A percentile compares a stretch with the other conserved stretches of the same genome.
phyloP scores from a whole-genome alignment of 1,140 invertebrate species.

The Drosophila nikananu region DNA sequence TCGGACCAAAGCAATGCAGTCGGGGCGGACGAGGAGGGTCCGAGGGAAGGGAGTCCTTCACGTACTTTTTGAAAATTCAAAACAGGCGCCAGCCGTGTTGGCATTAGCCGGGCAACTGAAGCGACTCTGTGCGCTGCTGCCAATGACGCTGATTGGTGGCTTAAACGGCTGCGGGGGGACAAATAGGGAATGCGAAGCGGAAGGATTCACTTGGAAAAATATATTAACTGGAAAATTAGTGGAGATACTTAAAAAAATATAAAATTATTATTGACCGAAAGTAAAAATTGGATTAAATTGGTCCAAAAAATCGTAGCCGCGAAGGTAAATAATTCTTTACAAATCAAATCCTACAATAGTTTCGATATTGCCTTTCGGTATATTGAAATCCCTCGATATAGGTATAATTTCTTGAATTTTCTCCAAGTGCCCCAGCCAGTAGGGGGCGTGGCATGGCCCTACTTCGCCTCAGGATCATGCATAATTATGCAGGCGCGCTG shows the following conservation, averaged over 20 bases:
- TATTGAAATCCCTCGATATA: too few species aligned
- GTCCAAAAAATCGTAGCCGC: too few species aligned
- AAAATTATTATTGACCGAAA: neutral
- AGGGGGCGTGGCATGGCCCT: constrained; percentile 18
- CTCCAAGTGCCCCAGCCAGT: neutral
- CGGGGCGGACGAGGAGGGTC: neutral
- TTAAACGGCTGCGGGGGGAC: constrained; percentile 55
- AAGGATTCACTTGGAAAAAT: constrained; percentile 17
- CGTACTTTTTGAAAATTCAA: constrained; percentile 84
- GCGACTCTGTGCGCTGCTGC: constrained; percentile 51
- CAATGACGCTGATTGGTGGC: constrained; percentile 80
- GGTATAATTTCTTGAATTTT: neutral
- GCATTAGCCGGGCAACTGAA: constrained; percentile 65
- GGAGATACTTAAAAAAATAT: too few species aligned
- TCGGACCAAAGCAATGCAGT: constrained; percentile 55
- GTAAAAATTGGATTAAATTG: too few species aligned
- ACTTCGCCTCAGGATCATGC: constrained; percentile 62
- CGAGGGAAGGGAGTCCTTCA: constrained; percentile 48
- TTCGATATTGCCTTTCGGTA: neutral
- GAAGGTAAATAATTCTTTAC: too few species aligned
- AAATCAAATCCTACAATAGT: too few species aligned
- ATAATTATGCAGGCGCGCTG: constrained; percentile 78
- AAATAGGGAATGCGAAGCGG: neutral
- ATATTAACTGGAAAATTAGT: neutral
- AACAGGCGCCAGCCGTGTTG: constrained; percentile 74